Conservation (phyloP, 1,140 invertebrate species). For the Popillia japonica region DNA sequence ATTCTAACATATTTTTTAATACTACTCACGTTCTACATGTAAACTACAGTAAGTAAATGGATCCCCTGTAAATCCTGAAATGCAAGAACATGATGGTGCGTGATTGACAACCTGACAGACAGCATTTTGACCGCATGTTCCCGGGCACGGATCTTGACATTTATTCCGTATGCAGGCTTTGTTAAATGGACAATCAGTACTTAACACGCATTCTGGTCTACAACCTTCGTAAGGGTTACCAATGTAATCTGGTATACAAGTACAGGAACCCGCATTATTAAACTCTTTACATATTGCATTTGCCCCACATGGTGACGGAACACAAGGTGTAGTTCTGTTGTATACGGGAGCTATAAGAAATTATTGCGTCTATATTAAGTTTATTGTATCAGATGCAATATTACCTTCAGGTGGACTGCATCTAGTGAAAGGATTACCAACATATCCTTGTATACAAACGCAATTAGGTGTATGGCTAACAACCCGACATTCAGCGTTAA, state of each 20-base stretch:
- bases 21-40: conserved; percentile 65
- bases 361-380: background rate
- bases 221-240: conserved; percentile 83
- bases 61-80: conserved; percentile 74
- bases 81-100: conserved; percentile 74
- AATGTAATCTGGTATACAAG: conserved; percentile 80
- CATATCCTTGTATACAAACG: conserved; percentile 67
- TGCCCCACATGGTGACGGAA: conserved; percentile 82
- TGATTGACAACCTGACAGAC: conserved; percentile 73
- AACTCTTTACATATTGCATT: conserved; percentile 80
- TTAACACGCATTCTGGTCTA: conserved; percentile 81
- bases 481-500: conserved; percentile 66
- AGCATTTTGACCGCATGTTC: conserved; percentile 76
- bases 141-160: conserved; percentile 80
- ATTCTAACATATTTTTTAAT: background rate
- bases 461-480: conserved; percentile 70
- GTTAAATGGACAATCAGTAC: conserved; percentile 80
- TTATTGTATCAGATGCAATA: background rate
- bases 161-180: conserved; percentile 81
- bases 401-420: conserved; percentile 51
- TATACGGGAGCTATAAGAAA: conserved; percentile 11
- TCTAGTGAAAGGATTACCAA: conserved; percentile 70
- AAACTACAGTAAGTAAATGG: conserved; percentile 74
- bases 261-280: conserved; percentile 76
- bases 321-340: conserved; percentile 64